Conservation (phyloP, 2,113 vertebrate genomes). For the Heliornis fulica region DNA sequence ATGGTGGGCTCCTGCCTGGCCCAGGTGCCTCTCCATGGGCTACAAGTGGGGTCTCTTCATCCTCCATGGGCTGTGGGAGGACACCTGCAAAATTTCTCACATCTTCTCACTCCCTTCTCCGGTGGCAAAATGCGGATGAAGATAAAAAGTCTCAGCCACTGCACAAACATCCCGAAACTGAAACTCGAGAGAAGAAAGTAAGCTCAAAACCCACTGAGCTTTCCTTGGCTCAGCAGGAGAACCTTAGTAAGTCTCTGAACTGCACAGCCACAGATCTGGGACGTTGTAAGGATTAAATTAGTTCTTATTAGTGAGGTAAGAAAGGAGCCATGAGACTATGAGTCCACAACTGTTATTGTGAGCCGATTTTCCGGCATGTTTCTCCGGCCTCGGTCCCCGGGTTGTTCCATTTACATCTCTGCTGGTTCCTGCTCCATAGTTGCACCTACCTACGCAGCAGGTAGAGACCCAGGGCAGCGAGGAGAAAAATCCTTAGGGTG, state of each 20-base stretch:
- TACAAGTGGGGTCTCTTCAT: too few relatives aligned
- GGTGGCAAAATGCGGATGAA: too few relatives aligned
- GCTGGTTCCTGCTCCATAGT: background rate
- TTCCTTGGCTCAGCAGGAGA: constrained; percentile 12
- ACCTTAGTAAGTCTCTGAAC: constrained; percentile 45
- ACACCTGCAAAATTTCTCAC: too few relatives aligned
- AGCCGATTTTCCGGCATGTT: background rate
- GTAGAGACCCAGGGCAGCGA: background rate
- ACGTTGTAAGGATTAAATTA: constrained; percentile 49
- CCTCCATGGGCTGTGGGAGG: too few relatives aligned
- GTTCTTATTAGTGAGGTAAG: constrained; percentile 39
- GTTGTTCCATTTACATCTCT: background rate
- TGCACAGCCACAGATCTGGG: constrained; percentile 30
- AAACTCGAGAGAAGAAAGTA: constrained; percentile 30
- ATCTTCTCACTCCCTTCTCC: too few relatives aligned
- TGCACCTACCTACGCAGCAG: background rate
- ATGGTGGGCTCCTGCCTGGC: too few relatives aligned
- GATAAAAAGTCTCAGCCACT: background rate
- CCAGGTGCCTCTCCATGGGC: too few relatives aligned
- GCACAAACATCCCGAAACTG: constrained; percentile 12
- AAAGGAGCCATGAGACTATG: constrained; percentile 17
- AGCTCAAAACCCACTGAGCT: constrained; percentile 40
- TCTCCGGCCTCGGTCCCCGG: background rate
- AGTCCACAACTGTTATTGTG: background rate
- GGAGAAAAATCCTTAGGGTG: background rate